Evolutionary conservation across 2,888 invertebrate genomes (phyloP).

Genomic region (Chrysopilus asiliformis): DNA sequence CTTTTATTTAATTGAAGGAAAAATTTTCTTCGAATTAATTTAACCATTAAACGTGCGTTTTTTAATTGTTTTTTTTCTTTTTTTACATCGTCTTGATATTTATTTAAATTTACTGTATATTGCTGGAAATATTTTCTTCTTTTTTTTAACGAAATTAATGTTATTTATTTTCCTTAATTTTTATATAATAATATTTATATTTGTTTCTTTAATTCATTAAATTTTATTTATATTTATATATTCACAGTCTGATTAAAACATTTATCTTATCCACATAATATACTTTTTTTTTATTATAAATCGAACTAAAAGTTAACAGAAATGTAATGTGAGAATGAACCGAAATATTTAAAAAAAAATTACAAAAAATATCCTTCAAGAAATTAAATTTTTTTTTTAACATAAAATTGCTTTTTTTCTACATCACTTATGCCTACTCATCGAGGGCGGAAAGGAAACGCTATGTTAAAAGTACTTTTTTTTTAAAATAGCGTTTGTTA

Average conservation of each 20-base stretch:
- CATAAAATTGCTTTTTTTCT: background rate
- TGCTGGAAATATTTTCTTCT: background rate
- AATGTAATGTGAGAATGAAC: no score
- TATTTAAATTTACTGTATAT: no score
- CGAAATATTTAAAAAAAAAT: constrained; percentile 3
- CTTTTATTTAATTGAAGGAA: no score
- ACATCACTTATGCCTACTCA: no score
- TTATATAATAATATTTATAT: background rate
- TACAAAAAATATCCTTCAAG: constrained; percentile 2
- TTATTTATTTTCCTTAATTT: background rate
- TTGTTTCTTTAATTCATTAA: background rate
- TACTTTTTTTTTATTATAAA: constrained; percentile 2
- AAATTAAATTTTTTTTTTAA: constrained; percentile 4
- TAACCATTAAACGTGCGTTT: no score
- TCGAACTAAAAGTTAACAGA: background rate
- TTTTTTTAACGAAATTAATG: background rate
- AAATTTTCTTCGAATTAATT: no score
- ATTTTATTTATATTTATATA: constrained; percentile 10
- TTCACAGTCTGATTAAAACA: constrained; percentile 16
- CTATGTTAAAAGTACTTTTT: no score
- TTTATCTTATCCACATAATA: constrained; percentile 9
- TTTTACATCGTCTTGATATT: no score
- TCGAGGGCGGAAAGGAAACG: no score
- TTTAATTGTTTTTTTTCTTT: no score
- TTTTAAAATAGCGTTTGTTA: background rate